phyloP scores from a whole-genome alignment of 2,113 vertebrate genomes.

The Trachemys scripta region DNA sequence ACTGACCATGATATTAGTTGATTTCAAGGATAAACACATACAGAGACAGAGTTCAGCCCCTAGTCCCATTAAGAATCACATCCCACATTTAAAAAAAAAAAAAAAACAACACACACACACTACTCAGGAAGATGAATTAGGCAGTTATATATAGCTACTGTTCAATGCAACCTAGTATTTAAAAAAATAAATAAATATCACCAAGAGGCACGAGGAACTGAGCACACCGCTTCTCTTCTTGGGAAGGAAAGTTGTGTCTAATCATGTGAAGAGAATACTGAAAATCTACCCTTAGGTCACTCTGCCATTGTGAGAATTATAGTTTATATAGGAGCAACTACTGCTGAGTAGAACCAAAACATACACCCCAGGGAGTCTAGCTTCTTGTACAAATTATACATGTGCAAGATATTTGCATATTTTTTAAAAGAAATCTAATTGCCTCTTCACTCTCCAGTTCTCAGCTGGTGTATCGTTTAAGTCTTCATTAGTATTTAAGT shows the following conservation, averaged over 20 bases:
- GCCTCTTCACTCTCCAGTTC: background rate
- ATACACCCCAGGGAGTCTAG: background rate
- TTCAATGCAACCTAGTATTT: background rate
- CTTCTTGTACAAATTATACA: fast-evolving
- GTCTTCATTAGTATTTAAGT: background rate
- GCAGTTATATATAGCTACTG: background rate
- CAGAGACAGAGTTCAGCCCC: background rate
- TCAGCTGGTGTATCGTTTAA: background rate
- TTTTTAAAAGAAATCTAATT: background rate
- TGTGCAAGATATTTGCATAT: background rate
- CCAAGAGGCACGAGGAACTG: background rate
- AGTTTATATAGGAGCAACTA: background rate
- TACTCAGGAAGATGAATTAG: background rate
- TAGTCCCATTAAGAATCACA: background rate
- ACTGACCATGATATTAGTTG: conserved; percentile 53
- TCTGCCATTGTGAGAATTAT: background rate
- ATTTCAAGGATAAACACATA: background rate
- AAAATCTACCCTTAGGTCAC: background rate
- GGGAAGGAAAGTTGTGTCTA: background rate
- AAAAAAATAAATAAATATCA: background rate
- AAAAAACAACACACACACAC: background rate
- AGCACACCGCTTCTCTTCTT: background rate
- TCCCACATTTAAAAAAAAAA: background rate
- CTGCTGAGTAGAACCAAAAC: background rate
- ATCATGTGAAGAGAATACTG: background rate